Evolutionary conservation across 2,888 invertebrate species (phyloP), one percentile per base, ranked within the genome.

Genomic region (Heteromurus nitidus): DNA sequence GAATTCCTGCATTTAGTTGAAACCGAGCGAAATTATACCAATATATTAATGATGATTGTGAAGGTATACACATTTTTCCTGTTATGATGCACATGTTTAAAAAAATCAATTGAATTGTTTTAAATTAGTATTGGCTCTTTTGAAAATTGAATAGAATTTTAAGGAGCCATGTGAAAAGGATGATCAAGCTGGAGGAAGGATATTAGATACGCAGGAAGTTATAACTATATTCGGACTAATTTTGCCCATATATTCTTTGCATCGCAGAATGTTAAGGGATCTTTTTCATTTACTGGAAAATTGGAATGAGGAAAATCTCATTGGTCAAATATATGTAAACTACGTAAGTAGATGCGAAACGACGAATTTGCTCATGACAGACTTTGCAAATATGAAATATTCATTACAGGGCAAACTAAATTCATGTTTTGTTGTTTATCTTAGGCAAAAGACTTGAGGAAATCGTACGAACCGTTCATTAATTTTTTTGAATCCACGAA

Each of bases 401-500:
- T n/a, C n/a, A n/a, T n/a, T n/a, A n/a, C n/a, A n/a, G n/a, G n/a
- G n/a, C n/a, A n/a, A n/a, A n/a, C n/a, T n/a, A n/a, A n/a, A n/a
- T n/a, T n/a, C n/a, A n/a, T 20, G 50, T 50, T 18, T 50, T 24
- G 26, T 26, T 80, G 42, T 62, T 82, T 58, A 42, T 86, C 88
- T 13, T 87, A 91, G 91, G 94, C 95, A 72, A 94, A 95, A 73
- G 96, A 95, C 88, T 91, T 99, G 89, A 92, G 95, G 86, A 97
- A 96, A 90, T 96, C 97, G 0, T 99, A 99, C 91, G 98, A 98
- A 83, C 97, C 98, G 22, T 99, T 97, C 91, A 95, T 99, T 74
- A 99, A 99, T 91, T 98, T 96, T 91, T 98, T 98, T 90, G 98
- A 99, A 90, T 95, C 96, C 89, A 96, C 97, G 90, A 97, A 97